Evolutionary conservation across 2,888 invertebrate genomes (phyloP).

Genomic region (Carterocephalus palaemon): DNA sequence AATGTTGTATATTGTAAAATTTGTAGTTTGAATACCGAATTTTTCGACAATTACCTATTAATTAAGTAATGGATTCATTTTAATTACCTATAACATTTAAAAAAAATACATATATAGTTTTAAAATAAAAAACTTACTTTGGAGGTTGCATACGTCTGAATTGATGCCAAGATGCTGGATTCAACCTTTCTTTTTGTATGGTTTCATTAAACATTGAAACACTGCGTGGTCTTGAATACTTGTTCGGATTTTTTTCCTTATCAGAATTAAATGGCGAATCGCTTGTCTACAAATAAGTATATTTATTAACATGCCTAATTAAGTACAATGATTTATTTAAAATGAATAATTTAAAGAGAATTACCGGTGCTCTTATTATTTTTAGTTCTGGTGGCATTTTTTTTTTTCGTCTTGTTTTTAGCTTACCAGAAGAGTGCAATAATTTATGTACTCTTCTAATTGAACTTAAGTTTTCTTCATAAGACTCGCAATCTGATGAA

Average conservation of each 20-base stretch:
- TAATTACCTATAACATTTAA: too few relatives aligned
- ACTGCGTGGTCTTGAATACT: conserved; percentile 63
- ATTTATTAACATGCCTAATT: background rate
- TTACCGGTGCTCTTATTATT: conserved; percentile 69
- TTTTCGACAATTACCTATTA: too few relatives aligned
- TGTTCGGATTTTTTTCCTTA: conserved; percentile 56
- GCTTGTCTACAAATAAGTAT: conserved; percentile 55
- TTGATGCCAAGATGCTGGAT: conserved; percentile 74
- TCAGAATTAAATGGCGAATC: conserved; percentile 73
- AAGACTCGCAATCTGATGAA: conserved; percentile 81
- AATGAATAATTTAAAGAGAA: background rate
- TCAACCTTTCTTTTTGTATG: conserved; percentile 59
- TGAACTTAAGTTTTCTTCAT: conserved; percentile 67
- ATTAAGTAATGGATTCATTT: too few relatives aligned
- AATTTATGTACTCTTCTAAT: conserved; percentile 66
- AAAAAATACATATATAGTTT: too few relatives aligned
- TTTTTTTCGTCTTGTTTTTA: conserved; percentile 67
- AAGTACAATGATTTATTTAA: background rate
- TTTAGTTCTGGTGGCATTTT: conserved; percentile 77
- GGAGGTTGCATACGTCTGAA: conserved; percentile 68
- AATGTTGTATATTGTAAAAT: too few relatives aligned
- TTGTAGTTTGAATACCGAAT: too few relatives aligned
- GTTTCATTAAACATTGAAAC: conserved; percentile 70
- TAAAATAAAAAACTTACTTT: conserved; percentile 48
- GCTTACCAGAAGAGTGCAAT: conserved; percentile 55